phyloP scores from a whole-genome alignment of 2,888 invertebrate genomes.

The Camponotus fellah region DNA sequence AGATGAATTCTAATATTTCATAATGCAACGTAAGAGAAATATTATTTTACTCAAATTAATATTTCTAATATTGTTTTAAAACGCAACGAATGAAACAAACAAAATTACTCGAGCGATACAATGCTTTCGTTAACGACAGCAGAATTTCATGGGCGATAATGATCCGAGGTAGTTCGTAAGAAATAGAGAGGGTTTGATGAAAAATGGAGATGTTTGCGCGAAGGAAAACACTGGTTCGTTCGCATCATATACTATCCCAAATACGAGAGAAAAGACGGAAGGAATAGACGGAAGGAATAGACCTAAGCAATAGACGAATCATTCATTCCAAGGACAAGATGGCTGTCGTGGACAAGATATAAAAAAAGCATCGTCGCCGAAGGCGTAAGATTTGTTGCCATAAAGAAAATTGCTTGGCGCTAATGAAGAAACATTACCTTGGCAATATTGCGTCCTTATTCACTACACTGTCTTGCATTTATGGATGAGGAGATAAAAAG shows the following conservation, averaged over 20 bases:
- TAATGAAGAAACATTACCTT: slow-evolving; percentile 84
- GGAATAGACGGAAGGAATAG: slow-evolving; percentile 59
- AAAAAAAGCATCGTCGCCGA: slow-evolving; percentile 70
- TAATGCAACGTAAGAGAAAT: not conserved
- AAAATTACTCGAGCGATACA: slow-evolving; percentile 56
- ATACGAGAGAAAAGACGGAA: slow-evolving; percentile 60
- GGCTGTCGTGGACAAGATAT: slow-evolving; percentile 72
- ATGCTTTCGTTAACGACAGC: slow-evolving; percentile 63
- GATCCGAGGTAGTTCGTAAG: slow-evolving; percentile 57
- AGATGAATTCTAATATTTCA: not conserved
- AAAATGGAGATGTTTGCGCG: slow-evolving; percentile 70
- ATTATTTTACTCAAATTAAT: not conserved
- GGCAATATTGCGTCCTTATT: slow-evolving; percentile 81
- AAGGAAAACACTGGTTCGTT: slow-evolving; percentile 69
- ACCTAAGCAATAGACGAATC: slow-evolving; percentile 70
- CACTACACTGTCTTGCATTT: slow-evolving; percentile 74
- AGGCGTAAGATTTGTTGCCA: slow-evolving; percentile 83
- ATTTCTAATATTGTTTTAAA: not conserved
- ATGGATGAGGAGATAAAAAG: slow-evolving; percentile 76
- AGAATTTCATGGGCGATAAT: slow-evolving; percentile 68
- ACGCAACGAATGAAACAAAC: not conserved
- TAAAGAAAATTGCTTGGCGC: slow-evolving; percentile 83
- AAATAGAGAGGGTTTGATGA: slow-evolving; percentile 65
- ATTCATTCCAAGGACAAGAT: slow-evolving; percentile 78
- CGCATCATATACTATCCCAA: slow-evolving; percentile 71